Evolutionary conservation across 2,797 vertebrate genomes (phyloP), one percentile per base, ranked within the genome.

Genomic region (Otolemur crassicaudatus): DNA sequence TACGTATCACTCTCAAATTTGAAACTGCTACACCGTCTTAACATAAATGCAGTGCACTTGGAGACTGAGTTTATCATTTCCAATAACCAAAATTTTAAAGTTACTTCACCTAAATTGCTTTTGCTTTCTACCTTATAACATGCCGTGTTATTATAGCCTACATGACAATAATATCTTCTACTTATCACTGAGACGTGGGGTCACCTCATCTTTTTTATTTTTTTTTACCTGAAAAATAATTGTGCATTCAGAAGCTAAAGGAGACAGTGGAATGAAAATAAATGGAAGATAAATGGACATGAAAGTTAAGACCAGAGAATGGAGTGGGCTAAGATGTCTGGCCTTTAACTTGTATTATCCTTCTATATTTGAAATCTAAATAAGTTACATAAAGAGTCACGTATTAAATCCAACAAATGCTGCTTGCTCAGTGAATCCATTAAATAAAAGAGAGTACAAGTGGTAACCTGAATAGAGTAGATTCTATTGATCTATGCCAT

Each of bases 381-480:
- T 79, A 79, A 81, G 25, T 27, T 79, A 34, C 29, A 56, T 22
- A 70, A 75, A 94, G 94, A 61, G 4, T 77, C 22, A 16, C 53
- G 5, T 49, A 65, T 84, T 88, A 85, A 90, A 49, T 80, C 25
- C 25, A 67, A 43, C 23, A 73, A 58, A 76, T n/a, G 2, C 16
- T 82, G 10, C 69, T 46, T 63, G 6, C 19, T 67, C 31, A 61
- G 22, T 19, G 80, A 94, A 77, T 53, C 23, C 40, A 85, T 17
- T 76, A 11, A 86, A 22, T 37, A 73, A 49, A 73, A 40, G 81
- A 53, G 3, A 53, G 1, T 27, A 43, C 7, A 82, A 79, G 53
- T 91, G 67, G 63, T 84, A 76, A n/a, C 72, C 40, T 85, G n/a
- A 73, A 37, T 67, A 43, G 65, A 72, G 89, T 96, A 84, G 53